Base-by-base conservation (phyloP, 2,888 invertebrate species). In the Syritta pipiens region DNA sequence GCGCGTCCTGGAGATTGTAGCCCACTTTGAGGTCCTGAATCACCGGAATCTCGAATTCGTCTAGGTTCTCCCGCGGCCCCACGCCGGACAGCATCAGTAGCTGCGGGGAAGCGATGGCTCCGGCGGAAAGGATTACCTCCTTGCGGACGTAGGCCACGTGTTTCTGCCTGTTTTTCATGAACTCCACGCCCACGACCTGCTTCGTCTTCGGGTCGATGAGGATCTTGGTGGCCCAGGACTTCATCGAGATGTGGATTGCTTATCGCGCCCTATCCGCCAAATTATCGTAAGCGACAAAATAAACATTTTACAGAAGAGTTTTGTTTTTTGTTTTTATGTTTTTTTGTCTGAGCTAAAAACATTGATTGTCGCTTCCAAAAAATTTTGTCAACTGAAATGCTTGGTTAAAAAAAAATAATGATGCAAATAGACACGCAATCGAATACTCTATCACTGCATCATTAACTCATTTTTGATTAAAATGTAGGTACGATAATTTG, bases 31-130 rank as follows among this genome's bases (percentile, higher is more conserved):
- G 90, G 85, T 96, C 91, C 79, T 92, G 90, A 28, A 94, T 84
- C 1, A 93, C 90, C 0, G 90, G 86, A 55, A 96, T 94, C 2
- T 90, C 90, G 4, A 92, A 84, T 26, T 91, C 88, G 14, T 87
- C 84, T 3, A 95, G 88, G 84, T 94, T 92, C 0, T 91, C 89
- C 24, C 86, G 88, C 0, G 95, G 94, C 0, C 95, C 95, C 22
- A 96, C 89, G 7, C 97, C 97, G 0, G 96, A 96, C 9, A 96
- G 86, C 95, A 96, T 94, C 44, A 97, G 87, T 2, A 97, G 87
- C 85, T 97, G 96, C 0, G 97, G 96, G 1, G 95, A 94, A 82
- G 95, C 95, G 22, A 97, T 92, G 0, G 94, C 89, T 2, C 97
- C 97, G 0, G 95, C 95, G 4, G 94, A 92, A 22, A 96, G 87